phyloP scores from a whole-genome alignment of 1,140 invertebrate species.

The Macrosteles quadrilineatus region DNA sequence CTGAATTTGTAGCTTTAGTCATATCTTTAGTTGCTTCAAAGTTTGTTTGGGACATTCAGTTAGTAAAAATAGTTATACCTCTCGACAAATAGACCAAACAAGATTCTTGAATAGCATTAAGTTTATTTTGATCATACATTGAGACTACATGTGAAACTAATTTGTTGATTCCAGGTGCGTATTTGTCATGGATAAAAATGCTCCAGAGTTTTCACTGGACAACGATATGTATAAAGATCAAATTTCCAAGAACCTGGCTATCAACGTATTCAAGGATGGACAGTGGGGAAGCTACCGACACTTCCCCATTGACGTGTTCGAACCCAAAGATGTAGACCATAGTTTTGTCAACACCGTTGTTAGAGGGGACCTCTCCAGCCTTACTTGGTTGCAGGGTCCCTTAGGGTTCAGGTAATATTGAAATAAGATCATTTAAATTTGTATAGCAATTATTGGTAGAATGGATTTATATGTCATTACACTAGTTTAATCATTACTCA shows the following conservation, averaged over 20 bases:
- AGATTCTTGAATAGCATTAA: no score
- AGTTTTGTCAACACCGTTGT: slow-evolving; percentile 76
- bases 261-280: slow-evolving; percentile 76
- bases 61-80: no score
- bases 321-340: slow-evolving; percentile 58
- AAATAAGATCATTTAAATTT: no score
- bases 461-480: no score
- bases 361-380: slow-evolving; percentile 80
- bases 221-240: slow-evolving; percentile 66
- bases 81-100: no score
- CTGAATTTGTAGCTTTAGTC: no score
- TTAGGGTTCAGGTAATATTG: slow-evolving; percentile 44
- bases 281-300: slow-evolving; percentile 83
- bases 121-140: no score
- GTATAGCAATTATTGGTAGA: no score
- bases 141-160: no score
- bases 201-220: slow-evolving; percentile 64
- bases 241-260: slow-evolving; percentile 69
- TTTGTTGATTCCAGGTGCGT: slow-evolving; percentile 54
- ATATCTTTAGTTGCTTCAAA: no score
- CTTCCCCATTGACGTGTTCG: slow-evolving; percentile 54
- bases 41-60: no score
- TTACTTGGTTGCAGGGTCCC: slow-evolving; percentile 79
- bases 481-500: no score
- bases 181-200: slow-evolving; percentile 64